Evolutionary conservation across 2,113 vertebrate genomes (phyloP).

Genomic region (Pyxicephalus adspersus): DNA sequence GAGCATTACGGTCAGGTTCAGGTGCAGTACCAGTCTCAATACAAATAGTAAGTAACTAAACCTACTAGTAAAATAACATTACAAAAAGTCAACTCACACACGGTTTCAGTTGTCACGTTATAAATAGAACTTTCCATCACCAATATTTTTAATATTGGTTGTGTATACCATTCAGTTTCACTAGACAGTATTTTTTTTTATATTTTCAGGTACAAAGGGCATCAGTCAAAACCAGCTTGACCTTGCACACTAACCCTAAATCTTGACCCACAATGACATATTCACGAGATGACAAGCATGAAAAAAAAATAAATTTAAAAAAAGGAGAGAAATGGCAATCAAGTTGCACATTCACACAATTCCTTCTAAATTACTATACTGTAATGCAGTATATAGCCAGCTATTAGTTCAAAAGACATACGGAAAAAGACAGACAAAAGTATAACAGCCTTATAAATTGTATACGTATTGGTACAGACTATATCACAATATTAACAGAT

Average conservation of each 20-base stretch:
- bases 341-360: constrained; percentile 1
- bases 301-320: constrained; percentile 24
- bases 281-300: constrained; percentile 47
- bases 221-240: constrained; percentile 54
- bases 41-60: constrained; percentile 50
- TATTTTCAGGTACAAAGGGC: constrained; percentile 44
- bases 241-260: constrained; percentile 36
- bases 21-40: constrained; percentile 54
- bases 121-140: constrained; percentile 55
- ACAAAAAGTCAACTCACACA: constrained; percentile 37
- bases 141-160: constrained; percentile 47
- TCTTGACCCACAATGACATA: constrained; percentile 42
- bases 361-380: background rate
- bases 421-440: background rate
- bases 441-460: background rate
- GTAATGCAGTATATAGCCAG: constrained; percentile 17
- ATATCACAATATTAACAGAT: constrained; percentile 22
- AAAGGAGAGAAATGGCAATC: constrained; percentile 25
- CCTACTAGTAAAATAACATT: constrained; percentile 51
- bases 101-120: constrained; percentile 51
- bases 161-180: constrained; percentile 50
- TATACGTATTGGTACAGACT: background rate
- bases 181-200: constrained; percentile 50
- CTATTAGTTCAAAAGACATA: constrained; percentile 12
- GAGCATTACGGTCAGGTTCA: constrained; percentile 41